Base-by-base conservation (phyloP, 2,888 invertebrate genomes). In the Melolontha melolontha region DNA sequence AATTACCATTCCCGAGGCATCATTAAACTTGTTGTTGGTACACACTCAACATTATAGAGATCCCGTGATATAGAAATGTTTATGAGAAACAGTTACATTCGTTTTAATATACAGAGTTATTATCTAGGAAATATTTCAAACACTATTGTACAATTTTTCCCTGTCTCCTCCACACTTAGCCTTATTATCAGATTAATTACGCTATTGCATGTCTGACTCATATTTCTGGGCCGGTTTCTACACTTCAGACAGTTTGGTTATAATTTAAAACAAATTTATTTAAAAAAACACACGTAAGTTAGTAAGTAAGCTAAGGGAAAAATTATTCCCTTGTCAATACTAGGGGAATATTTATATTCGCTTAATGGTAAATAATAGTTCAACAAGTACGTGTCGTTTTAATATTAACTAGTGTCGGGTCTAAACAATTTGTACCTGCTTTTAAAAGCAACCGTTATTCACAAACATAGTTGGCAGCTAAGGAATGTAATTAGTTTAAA, bases 181-280 rank as follows among this genome's bases (percentile, higher is more conserved):
- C 71, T 71, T 68, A 73, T 74, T 75, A 76, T 76, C 76, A 76
- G 76, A 76, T 76, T 76, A 76, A 76, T 76, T 76, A 74, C 74
- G 68, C 69, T 71, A 73, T 76, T 74, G 76, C 76, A 76, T 76
- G 76, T 72, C 54, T 57, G 47, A 39, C 39, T 55, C 66, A 44
- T 66, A 66, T 66, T 66, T 29, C 55, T 59, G 29, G 49, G 29
- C 39, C 59, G 29, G 44, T 59, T 44, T 44, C 59, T 44, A 44
- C 59, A 59, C 66, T 59, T 55, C 41, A 40, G 47, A 27, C 59
- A 16, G 59, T 59, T 59, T 41, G 57, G 49, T 12, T 34, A 41
- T 57, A 66, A 66, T 66, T 66, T 66, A 66, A 66, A 66, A 66
- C 59, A 59, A 59, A 66, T 66, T 66, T 64, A 50, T 51, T 64